These are phyloP conservation scores for Botia almorhae DNA, from an alignment of 2,797 vertebrate species.

Conservation along the genomic window DNA sequence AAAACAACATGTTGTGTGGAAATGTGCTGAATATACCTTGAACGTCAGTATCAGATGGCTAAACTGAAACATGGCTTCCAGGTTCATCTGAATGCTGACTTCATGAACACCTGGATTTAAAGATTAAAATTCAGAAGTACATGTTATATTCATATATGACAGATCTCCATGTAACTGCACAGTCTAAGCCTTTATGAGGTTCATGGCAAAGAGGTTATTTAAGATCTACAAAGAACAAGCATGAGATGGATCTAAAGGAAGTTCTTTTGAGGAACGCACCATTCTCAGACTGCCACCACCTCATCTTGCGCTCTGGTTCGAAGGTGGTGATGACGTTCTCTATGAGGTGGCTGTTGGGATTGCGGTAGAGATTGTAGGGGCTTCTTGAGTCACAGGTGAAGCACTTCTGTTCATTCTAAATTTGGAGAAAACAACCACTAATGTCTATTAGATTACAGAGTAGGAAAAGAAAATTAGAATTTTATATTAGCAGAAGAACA, in stretches of 20 bases:
- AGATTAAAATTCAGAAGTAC: neutral
- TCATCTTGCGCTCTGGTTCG: constrained; percentile 79
- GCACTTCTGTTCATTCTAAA: constrained; percentile 86
- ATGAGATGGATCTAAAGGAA: neutral
- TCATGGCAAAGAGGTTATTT: neutral
- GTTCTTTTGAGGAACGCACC: constrained; percentile 67
- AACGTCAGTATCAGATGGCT: constrained; percentile 91
- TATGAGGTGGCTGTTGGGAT: constrained; percentile 82
- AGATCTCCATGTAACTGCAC: neutral
- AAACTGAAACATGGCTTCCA: constrained; percentile 90
- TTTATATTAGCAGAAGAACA: too few species aligned
- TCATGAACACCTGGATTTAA: constrained; percentile 71
- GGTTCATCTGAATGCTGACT: constrained; percentile 87
- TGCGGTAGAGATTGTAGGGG: constrained; percentile 75
- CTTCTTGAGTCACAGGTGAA: constrained; percentile 87
- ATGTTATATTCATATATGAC: neutral
- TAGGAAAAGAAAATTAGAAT: neutral
- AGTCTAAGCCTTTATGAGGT: neutral
- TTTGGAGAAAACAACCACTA: constrained; percentile 10
- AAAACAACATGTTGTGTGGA: too few species aligned
- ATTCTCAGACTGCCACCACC: constrained; percentile 93
- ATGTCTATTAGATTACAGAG: neutral
- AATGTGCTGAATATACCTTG: constrained; percentile 77
- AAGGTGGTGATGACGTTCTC: constrained; percentile 87
- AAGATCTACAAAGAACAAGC: neutral